These are phyloP conservation scores for Pantherophis guttatus DNA, from an alignment of 2,113 vertebrate species.

Conservation along the genomic window DNA sequence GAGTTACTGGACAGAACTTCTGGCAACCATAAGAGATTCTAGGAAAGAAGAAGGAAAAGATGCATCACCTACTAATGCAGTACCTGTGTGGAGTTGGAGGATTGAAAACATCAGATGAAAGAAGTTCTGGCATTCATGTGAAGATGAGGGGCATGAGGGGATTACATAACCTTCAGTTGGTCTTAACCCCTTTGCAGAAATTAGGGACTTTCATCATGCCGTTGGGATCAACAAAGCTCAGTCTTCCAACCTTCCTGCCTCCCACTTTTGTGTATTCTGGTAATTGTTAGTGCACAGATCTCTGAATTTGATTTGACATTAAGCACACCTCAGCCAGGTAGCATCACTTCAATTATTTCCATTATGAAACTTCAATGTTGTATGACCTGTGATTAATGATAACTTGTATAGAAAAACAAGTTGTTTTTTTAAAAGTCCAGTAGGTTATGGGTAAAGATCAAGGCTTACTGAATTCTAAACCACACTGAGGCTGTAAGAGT, in stretches of 20 bases:
- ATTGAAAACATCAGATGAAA: background rate
- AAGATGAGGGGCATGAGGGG: background rate
- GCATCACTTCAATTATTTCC: background rate
- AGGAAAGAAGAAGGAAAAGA: background rate
- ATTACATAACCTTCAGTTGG: slow-evolving; percentile 1
- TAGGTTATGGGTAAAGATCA: background rate
- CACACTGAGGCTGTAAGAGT: background rate
- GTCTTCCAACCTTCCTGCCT: background rate
- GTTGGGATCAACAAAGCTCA: background rate
- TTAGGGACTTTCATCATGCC: background rate
- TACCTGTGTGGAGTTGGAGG: background rate
- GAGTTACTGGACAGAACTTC: background rate
- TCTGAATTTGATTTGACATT: background rate
- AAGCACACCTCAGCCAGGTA: background rate
- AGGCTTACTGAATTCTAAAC: background rate
- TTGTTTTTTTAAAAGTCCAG: background rate
- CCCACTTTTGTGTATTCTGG: background rate
- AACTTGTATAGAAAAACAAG: background rate
- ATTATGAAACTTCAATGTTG: background rate
- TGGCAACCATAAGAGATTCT: background rate
- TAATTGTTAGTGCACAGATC: background rate
- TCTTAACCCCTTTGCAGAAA: slow-evolving; percentile 12
- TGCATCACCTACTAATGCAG: background rate
- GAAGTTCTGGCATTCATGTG: background rate
- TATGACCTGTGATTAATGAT: background rate